Evolutionary conservation across 2,888 invertebrate genomes (phyloP).

Genomic region (Drosophila macrospina): DNA sequence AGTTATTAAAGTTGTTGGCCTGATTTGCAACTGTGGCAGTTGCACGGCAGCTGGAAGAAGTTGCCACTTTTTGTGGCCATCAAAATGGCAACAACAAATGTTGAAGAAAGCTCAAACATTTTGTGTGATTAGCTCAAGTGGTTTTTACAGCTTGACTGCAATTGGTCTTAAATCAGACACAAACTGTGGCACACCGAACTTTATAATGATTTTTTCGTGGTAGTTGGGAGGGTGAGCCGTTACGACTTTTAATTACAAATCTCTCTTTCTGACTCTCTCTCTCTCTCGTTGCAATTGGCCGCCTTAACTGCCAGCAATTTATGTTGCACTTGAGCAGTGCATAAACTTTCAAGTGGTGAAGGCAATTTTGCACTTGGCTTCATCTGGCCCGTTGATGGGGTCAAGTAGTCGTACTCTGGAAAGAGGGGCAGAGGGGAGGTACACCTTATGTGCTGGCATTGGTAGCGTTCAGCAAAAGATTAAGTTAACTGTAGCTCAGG

Average conservation of each 20-base stretch:
- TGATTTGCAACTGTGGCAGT: slow-evolving; percentile 30
- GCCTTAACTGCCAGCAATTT: slow-evolving; percentile 69
- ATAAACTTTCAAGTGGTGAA: slow-evolving; percentile 72
- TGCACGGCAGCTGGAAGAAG: neutral
- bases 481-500: slow-evolving; percentile 30
- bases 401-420: slow-evolving; percentile 34
- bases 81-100: slow-evolving; percentile 13
- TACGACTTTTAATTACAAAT: slow-evolving; percentile 69
- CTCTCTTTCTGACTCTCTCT: slow-evolving; percentile 1
- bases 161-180: slow-evolving; percentile 49
- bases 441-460: slow-evolving; percentile 34
- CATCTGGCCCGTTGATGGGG: slow-evolving; percentile 49
- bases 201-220: slow-evolving; percentile 45
- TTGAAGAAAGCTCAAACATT: slow-evolving; percentile 19
- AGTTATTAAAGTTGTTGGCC: slow-evolving; percentile 43
- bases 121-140: slow-evolving; percentile 58
- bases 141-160: slow-evolving; percentile 28
- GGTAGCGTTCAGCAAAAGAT: slow-evolving; percentile 41
- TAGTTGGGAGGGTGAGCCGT: too few species aligned
- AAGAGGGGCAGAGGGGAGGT: neutral
- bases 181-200: slow-evolving; percentile 39
- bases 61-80: slow-evolving; percentile 44
- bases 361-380: slow-evolving; percentile 78
- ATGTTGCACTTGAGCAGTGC: slow-evolving; percentile 73
- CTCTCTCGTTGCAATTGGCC: slow-evolving; percentile 28